Evolutionary conservation across 2,113 vertebrate species (phyloP).

Genomic region (Bolborhynchus lineola): DNA sequence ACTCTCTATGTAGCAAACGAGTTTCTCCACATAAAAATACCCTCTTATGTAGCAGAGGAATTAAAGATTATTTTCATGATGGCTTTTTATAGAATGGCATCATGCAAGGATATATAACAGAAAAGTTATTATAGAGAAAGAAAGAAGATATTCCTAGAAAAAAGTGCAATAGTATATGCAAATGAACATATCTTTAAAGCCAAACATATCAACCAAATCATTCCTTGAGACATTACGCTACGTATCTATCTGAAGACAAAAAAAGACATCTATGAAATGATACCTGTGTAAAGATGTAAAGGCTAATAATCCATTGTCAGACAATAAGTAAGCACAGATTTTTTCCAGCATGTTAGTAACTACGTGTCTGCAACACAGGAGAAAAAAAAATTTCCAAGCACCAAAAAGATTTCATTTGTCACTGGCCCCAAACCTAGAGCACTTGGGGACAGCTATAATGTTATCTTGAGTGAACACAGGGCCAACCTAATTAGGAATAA

Average conservation of each 20-base stretch:
- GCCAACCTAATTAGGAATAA: constrained; percentile 73
- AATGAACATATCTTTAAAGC: background rate
- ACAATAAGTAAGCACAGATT: background rate
- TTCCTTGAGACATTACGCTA: background rate
- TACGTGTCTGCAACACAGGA: background rate
- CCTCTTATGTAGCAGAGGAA: background rate
- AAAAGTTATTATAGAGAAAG: background rate
- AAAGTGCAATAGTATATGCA: background rate
- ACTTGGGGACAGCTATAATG: constrained; percentile 64
- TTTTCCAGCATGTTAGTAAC: background rate
- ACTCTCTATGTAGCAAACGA: background rate
- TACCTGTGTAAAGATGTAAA: background rate
- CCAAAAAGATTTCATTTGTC: constrained; percentile 64
- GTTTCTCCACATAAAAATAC: background rate
- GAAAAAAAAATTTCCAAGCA: background rate
- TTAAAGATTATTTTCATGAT: background rate
- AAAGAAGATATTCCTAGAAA: background rate
- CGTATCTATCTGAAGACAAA: background rate
- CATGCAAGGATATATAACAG: background rate
- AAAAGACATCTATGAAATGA: background rate
- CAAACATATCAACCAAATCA: background rate
- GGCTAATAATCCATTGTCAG: background rate
- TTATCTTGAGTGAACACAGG: constrained; percentile 75
- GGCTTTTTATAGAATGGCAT: background rate
- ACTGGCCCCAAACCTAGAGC: constrained; percentile 39